Evolutionary conservation across 2,888 invertebrate species (phyloP).

Genomic region (Epinotia brunnichana): DNA sequence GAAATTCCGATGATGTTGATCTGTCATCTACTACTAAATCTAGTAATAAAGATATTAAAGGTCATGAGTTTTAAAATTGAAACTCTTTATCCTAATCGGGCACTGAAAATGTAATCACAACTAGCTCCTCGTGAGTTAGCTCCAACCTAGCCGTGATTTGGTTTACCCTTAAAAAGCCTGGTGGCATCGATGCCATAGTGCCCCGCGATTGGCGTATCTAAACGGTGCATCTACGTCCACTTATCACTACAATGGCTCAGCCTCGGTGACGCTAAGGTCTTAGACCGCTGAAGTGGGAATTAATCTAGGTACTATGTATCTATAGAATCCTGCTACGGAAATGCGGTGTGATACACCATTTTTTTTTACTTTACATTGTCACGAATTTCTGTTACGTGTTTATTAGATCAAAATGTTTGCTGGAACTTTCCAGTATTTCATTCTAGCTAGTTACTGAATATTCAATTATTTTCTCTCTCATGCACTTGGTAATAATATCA

Average conservation of each 20-base stretch:
- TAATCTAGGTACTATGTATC: background rate
- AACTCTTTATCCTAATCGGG: background rate
- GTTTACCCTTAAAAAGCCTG: slow-evolving; percentile 29
- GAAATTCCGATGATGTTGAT: too few species aligned
- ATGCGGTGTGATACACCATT: background rate
- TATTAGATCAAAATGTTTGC: too few species aligned
- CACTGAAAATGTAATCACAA: background rate
- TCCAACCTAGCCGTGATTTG: slow-evolving; percentile 3
- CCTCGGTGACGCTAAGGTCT: slow-evolving; percentile 12
- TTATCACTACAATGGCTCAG: slow-evolving; percentile 50
- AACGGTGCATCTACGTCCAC: slow-evolving; percentile 56
- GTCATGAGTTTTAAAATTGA: background rate
- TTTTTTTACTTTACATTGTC: background rate
- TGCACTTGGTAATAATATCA: too few species aligned
- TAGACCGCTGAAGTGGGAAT: slow-evolving; percentile 3
- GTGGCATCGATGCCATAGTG: slow-evolving; percentile 36
- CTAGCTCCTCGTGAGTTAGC: background rate
- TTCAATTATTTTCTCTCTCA: too few species aligned
- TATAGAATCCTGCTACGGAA: background rate
- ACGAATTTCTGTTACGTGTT: background rate
- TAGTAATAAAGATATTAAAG: too few species aligned
- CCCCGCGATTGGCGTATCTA: slow-evolving; percentile 58
- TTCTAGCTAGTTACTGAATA: too few species aligned
- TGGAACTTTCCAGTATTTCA: too few species aligned
- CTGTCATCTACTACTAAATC: too few species aligned